Conservation (phyloP, 2,888 invertebrate genomes). For the Norana najaformis region DNA sequence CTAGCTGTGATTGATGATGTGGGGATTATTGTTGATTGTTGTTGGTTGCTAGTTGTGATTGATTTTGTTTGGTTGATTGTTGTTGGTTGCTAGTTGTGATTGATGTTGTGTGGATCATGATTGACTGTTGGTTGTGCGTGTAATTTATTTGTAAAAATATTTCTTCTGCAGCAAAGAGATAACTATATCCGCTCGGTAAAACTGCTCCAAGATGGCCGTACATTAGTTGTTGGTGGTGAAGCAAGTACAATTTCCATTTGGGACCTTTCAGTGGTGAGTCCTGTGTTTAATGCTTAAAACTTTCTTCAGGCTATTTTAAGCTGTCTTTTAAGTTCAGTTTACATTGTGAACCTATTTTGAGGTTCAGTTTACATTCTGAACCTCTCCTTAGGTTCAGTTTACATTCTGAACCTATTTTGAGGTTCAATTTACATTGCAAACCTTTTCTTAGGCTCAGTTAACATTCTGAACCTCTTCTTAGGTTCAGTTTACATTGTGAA, state of each 20-base stretch:
- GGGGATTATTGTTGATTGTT: no score
- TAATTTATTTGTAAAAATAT: neutral
- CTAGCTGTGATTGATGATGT: no score
- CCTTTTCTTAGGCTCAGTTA: no score
- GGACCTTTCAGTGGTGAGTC: constrained; percentile 78
- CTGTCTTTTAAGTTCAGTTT: neutral
- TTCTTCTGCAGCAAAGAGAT: constrained; percentile 76
- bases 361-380: neutral
- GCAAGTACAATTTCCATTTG: constrained; percentile 92
- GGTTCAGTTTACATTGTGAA: neutral
- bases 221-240: constrained; percentile 93
- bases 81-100: neutral
- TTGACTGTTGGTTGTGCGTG: neutral
- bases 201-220: constrained; percentile 85
- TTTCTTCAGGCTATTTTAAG: neutral
- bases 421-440: no score
- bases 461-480: no score
- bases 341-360: neutral
- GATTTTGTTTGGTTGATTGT: no score
- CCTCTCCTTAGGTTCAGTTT: neutral
- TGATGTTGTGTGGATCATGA: neutral
- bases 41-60: neutral
- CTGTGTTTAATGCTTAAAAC: neutral
- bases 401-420: neutral
- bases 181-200: constrained; percentile 96